Percentiles rank a stretch among this genome's conserved stretches.
phyloP scores from a whole-genome alignment of 53 echinoderm and acorn worm genomes.

The Mesocentrotus franciscanus region DNA sequence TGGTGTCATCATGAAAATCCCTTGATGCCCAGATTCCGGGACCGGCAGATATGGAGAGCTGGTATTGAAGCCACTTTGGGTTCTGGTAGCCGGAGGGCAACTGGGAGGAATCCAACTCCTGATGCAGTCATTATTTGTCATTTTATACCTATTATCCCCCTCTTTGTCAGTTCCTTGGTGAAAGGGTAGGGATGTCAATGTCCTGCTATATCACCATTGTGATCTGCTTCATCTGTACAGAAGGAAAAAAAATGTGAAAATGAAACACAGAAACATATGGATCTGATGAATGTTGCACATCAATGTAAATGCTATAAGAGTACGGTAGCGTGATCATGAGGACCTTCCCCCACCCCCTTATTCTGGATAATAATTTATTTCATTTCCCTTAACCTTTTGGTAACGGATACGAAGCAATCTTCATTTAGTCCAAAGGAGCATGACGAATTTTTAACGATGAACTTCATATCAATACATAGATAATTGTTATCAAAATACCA shows the following conservation, averaged over 20 bases:
- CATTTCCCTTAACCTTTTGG: constrained; percentile 28
- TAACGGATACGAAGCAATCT: not conserved
- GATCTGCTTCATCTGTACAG: constrained; percentile 55
- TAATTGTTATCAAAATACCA: not conserved
- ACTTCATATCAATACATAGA: not conserved
- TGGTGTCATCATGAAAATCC: not conserved
- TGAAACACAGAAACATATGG: not conserved
- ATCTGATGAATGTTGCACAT: not conserved
- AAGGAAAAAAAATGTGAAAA: not conserved
- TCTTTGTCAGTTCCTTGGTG: constrained; percentile 6
- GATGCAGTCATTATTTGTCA: constrained; percentile 12
- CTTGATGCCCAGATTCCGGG: not conserved
- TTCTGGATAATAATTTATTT: not conserved
- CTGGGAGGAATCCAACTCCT: constrained; percentile 20
- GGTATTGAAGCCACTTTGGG: not conserved
- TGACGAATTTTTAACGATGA: not conserved
- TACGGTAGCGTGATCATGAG: not conserved
- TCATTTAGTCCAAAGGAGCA: not conserved
- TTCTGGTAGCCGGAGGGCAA: not conserved
- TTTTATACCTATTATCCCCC: not conserved
- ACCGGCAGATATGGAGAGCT: not conserved
- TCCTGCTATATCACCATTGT: constrained; percentile 64
- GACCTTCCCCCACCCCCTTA: too few species aligned
- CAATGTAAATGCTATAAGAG: not conserved
- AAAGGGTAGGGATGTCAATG: constrained; percentile 40